Conservation (phyloP, 2,113 vertebrate genomes). For the Archilochus colubris region DNA sequence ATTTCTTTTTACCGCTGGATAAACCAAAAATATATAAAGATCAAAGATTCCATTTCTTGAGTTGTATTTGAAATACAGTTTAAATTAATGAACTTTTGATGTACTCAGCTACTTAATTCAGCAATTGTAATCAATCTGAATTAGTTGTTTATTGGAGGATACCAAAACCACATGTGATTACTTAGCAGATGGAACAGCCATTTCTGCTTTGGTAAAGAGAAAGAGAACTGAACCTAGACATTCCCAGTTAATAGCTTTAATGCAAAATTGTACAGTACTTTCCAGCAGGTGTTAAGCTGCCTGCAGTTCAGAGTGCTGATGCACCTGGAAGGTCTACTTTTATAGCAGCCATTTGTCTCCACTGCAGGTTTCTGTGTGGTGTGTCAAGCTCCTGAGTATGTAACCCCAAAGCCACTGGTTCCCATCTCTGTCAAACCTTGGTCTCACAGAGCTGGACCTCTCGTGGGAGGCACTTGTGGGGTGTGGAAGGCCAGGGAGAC, state of each 20-base stretch:
- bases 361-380: not conserved
- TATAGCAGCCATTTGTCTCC: not conserved
- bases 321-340: slow-evolving; percentile 33
- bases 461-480: not conserved
- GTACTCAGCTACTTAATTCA: slow-evolving; percentile 37
- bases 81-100: not conserved
- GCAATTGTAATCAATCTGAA: not conserved
- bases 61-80: slow-evolving; percentile 49
- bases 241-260: slow-evolving; percentile 22
- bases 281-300: slow-evolving; percentile 1
- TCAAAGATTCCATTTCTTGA: slow-evolving; percentile 38
- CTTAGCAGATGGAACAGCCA: not conserved
- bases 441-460: rapidly evolving
- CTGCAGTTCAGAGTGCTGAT: slow-evolving; percentile 27
- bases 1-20: slow-evolving; percentile 71
- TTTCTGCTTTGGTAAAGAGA: not conserved
- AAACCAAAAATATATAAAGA: slow-evolving; percentile 69
- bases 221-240: not conserved
- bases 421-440: not conserved
- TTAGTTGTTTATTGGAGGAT: slow-evolving; percentile 30
- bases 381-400: not conserved
- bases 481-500: not conserved
- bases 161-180: not conserved
- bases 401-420: not conserved
- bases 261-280: not conserved